A percentile compares a stretch with the other conserved stretches of the same genome.
Evolutionary conservation across 2,113 vertebrate species (phyloP).

Genomic region (Rostratula benghalensis): DNA sequence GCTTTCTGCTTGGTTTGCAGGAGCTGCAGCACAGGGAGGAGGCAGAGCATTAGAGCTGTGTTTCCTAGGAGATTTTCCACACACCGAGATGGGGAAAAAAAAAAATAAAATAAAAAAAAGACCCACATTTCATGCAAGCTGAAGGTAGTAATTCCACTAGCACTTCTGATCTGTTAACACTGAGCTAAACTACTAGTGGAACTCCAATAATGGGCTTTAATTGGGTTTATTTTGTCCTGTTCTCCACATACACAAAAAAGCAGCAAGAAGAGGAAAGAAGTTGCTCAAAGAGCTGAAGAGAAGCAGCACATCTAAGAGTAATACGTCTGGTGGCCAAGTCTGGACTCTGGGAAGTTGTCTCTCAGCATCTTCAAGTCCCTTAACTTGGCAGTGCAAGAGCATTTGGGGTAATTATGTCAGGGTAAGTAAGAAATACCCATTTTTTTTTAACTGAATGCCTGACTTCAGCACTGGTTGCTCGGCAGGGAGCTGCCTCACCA

Average conservation of each 20-base stretch:
- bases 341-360: not conserved
- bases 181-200: not conserved
- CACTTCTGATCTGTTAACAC: not conserved
- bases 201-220: rapidly evolving
- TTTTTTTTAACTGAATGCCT: rapidly evolving
- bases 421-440: not conserved
- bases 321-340: not conserved
- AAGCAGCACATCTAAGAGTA: rapidly evolving
- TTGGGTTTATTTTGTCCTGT: not conserved
- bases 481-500: rapidly evolving
- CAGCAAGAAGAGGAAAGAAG: not conserved
- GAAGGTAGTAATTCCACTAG: not conserved
- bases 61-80: slow-evolving; percentile 66
- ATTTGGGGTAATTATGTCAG: rapidly evolving
- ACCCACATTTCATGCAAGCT: not conserved
- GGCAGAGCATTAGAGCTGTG: not conserved
- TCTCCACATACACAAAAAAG: not conserved
- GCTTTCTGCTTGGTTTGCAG: not conserved
- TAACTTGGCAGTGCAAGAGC: not conserved
- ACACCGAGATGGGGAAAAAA: not conserved
- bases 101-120: too few relatives aligned
- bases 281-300: not conserved
- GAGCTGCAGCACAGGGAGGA: not conserved
- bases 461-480: not conserved
- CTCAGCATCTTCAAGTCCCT: not conserved